These are phyloP conservation scores for Myotis planiceps DNA, from an alignment of 2,797 vertebrate species.

Conservation along the genomic window DNA sequence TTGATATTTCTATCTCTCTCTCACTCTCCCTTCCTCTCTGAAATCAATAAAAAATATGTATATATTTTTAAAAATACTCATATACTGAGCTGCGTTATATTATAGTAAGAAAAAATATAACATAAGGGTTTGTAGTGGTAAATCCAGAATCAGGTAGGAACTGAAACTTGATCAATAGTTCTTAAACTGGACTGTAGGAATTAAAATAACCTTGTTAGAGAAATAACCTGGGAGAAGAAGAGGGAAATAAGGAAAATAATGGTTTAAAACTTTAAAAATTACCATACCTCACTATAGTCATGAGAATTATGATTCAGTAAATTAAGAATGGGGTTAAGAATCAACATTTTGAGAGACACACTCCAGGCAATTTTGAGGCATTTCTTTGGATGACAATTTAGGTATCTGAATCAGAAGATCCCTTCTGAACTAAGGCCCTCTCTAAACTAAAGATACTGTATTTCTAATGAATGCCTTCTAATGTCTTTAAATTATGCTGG, in stretches of 20 bases:
- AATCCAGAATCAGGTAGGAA: neutral
- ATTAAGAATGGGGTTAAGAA: neutral
- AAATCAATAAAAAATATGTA: too few species aligned
- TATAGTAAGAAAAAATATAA: neutral
- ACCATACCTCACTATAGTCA: neutral
- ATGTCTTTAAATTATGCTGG: neutral
- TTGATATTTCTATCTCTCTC: too few species aligned
- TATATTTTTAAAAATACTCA: neutral
- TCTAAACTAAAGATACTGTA: neutral
- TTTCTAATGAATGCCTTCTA: neutral
- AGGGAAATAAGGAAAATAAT: neutral
- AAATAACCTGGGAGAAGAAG: neutral
- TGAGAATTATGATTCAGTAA: neutral
- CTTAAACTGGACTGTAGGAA: neutral
- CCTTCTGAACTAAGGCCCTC: neutral
- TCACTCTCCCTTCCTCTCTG: too few species aligned
- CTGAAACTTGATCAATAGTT: neutral
- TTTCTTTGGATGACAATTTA: neutral
- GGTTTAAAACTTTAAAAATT: neutral
- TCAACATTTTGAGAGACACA: neutral
- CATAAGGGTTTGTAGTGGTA: neutral
- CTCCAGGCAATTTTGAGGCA: neutral
- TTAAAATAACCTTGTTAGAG: neutral
- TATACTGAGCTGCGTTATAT: neutral
- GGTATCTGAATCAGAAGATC: neutral